Base-by-base conservation (phyloP, 2,113 vertebrate genomes). In the Tachuris rubrigastra region DNA sequence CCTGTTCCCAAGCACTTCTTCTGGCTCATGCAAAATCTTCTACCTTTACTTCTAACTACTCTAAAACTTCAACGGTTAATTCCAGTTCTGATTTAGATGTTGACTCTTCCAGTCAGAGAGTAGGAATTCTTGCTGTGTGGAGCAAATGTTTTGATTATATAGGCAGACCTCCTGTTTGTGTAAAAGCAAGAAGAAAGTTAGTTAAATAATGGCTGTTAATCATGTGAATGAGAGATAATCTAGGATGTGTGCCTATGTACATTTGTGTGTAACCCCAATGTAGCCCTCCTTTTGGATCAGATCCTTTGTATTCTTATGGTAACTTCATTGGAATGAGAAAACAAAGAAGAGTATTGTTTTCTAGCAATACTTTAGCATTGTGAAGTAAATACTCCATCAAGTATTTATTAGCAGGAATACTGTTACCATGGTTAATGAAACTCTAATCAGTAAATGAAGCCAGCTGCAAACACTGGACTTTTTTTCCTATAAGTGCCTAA, bases 391-490 rank as follows among this genome's bases (percentile, higher is more conserved):
- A 96, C 69, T 95, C 20, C 52, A 89, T 65, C 86, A 94, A 90
- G 88, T 84, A 96, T 97, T 95, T 96, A 94, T 93, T 95, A 94
- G 90, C 88, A 90, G 86, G 50, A 95, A 92, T 90, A 95, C n/a
- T 89, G 86, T 95, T 93, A 75, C 90, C 47, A 52, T 24, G 52
- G 94, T 92, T 94, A 94, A 92, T 96, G 88, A 88, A 95, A 93
- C 47, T 60, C 44, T 87, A 93, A 94, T 94, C 85, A 84, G 85
- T 90, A 93, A 96, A 92, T 22, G 83, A 39, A 95, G 68, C 52
- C 95, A 93, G 96, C 49, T 96, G 94, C 69, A 92, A 94, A 84
- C 30, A 60, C 31, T 60, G 39, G 20, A 15, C 7, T 72, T 71
- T 87, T 25, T 66, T 81, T 19, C 13, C 50, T 86, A 49, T 41